phyloP scores from a whole-genome alignment of 2,888 invertebrate species.

The Eilema griseolum region DNA sequence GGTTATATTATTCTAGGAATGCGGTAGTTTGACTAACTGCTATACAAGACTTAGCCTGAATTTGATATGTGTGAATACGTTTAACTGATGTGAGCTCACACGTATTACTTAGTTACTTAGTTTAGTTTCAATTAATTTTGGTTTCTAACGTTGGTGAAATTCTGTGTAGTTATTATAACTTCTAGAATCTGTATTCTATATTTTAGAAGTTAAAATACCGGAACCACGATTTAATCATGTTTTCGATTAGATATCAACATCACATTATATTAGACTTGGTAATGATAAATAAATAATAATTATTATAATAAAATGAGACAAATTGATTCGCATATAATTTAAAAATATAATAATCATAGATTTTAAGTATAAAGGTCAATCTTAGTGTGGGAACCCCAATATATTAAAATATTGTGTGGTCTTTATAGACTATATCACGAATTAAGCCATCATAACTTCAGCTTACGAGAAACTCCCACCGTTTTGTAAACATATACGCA shows the following conservation, averaged over 20 bases:
- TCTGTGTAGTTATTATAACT: no score
- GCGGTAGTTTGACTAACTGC: not conserved
- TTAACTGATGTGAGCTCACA: not conserved
- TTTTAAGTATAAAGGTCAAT: slow-evolving; percentile 14
- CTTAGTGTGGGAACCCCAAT: slow-evolving; percentile 21
- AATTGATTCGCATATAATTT: slow-evolving; percentile 4
- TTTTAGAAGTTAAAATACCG: no score
- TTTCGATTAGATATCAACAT: not conserved
- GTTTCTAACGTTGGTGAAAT: not conserved
- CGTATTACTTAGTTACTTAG: not conserved
- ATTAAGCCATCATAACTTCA: slow-evolving; percentile 21
- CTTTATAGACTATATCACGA: slow-evolving; percentile 18
- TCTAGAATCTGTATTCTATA: no score
- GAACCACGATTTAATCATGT: not conserved
- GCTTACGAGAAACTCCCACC: slow-evolving; percentile 25
- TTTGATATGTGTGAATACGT: no score
- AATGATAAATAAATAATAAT: not conserved
- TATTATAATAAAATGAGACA: not conserved
- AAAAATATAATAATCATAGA: slow-evolving; percentile 3
- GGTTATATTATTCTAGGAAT: not conserved
- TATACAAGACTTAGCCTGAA: not conserved
- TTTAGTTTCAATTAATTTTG: not conserved
- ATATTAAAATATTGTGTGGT: slow-evolving; percentile 8
- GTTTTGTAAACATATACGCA: slow-evolving; percentile 22
- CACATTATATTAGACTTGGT: not conserved